Evolutionary conservation across 1,140 invertebrate species (phyloP).

Genomic region (Heliconius nattereri): DNA sequence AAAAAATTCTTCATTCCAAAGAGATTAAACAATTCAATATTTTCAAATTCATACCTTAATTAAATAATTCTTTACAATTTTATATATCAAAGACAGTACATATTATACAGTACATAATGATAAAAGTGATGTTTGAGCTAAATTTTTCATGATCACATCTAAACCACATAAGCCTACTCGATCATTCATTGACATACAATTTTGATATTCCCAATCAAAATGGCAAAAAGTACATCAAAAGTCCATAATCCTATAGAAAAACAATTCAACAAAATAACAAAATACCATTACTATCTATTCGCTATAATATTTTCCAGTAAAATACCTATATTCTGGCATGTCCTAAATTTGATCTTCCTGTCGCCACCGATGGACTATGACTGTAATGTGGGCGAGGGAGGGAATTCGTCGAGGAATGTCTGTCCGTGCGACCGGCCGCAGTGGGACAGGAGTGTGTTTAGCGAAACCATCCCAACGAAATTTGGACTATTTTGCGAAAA

Average conservation of each 20-base stretch:
- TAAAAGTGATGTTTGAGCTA: not conserved
- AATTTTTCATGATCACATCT: not conserved
- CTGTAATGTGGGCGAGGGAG: slow-evolving; percentile 40
- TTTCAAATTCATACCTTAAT: too few relatives aligned
- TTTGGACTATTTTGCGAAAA: slow-evolving; percentile 53
- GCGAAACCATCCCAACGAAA: slow-evolving; percentile 63
- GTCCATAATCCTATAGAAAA: slow-evolving; percentile 61
- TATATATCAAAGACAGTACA: too few relatives aligned
- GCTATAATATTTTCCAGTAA: slow-evolving; percentile 53
- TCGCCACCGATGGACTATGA: slow-evolving; percentile 59
- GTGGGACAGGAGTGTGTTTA: slow-evolving; percentile 60
- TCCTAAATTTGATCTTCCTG: slow-evolving; percentile 59
- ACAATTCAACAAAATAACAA: slow-evolving; percentile 50
- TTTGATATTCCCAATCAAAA: slow-evolving; percentile 26
- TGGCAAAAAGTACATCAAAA: slow-evolving; percentile 44
- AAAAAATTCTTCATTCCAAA: too few relatives aligned
- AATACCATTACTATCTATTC: slow-evolving; percentile 61
- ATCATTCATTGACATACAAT: not conserved
- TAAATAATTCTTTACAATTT: not conserved
- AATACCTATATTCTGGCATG: slow-evolving; percentile 60
- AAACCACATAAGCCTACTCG: not conserved
- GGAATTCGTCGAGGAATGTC: slow-evolving; percentile 43
- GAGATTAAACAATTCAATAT: too few relatives aligned
- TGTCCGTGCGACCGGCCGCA: slow-evolving; percentile 57
- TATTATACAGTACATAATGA: too few relatives aligned